Evolutionary conservation across 2,797 vertebrate genomes (phyloP), one percentile per base, ranked within the genome.

Genomic region (Crocidura indochinensis): DNA sequence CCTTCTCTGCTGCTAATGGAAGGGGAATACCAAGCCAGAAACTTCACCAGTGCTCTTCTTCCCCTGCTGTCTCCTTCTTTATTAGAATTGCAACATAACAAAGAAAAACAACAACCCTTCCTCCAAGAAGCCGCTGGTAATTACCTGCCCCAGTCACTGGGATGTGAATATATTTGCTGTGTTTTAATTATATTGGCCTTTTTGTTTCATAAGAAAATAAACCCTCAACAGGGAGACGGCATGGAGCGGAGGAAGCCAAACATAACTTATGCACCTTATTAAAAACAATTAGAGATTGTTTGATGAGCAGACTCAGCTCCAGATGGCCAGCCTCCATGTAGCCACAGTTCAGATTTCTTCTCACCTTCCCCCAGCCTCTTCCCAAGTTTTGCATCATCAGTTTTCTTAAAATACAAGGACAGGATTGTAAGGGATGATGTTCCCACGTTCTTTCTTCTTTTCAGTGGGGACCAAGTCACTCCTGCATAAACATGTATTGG

Each of bases 281-380:
- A 94, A 95, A 95, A 96, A 96, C 95, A 96, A 95, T 93, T 95
- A 95, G 93, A 92, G 93, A 95, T 94, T 94, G 95, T 95, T 78
- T 92, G 91, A 94, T 56, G 89, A 92, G 95, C 91, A 78, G 96
- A 69, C 77, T 83, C 1, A 17, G 84, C 84, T 96, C 93, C 96
- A 96, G 95, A 96, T 94, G 95, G 94, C 95, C 91, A 67, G 91
- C 89, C 94, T 95, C 94, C 95, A 92, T 78, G 76, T 27, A 93
- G 82, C 79, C 87, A 75, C 11, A 9, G 93, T 91, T 96, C 84
- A 64, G 80, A 68, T 85, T 93, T 69, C 94, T 95, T 87, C 95
- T 94, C 91, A 91, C 95, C 94, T 95, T 95, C 93, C 95, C 87
- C 88, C 90, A 72, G 95, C 89, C 94, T 94, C 92, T 91, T 86